phyloP scores from a whole-genome alignment of 2,888 invertebrate species.

The Lasiommata megera region DNA sequence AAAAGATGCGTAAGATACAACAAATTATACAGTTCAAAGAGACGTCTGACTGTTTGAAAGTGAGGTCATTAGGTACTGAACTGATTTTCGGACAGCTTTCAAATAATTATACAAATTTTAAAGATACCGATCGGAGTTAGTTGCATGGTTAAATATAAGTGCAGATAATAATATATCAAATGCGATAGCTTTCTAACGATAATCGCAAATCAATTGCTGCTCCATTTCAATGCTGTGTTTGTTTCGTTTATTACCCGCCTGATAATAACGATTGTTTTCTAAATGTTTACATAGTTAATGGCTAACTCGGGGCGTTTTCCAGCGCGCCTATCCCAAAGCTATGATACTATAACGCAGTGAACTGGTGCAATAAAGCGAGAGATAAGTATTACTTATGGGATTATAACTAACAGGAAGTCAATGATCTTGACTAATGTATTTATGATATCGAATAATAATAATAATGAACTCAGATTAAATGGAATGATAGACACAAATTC shows the following conservation, averaged over 20 bases:
- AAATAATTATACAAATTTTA: too few relatives aligned
- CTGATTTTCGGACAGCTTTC: too few relatives aligned
- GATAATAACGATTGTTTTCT: conserved; percentile 18
- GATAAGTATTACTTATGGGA: conserved; percentile 19
- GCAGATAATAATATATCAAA: not conserved
- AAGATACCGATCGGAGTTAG: too few relatives aligned
- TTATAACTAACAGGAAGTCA: conserved; percentile 19
- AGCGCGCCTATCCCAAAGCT: conserved; percentile 16
- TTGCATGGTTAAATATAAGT: not conserved
- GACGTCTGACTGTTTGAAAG: too few relatives aligned
- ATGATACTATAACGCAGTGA: conserved; percentile 12
- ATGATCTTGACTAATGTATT: conserved; percentile 15
- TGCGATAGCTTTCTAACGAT: not conserved
- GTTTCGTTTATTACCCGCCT: conserved; percentile 13
- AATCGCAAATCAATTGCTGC: conserved; percentile 13
- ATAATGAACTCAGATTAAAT: conserved; percentile 7
- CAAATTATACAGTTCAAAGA: too few relatives aligned
- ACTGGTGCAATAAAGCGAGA: conserved; percentile 15
- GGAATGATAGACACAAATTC: conserved; percentile 5
- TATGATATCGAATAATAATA: conserved; percentile 15
- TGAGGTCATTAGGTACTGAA: too few relatives aligned
- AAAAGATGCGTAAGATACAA: too few relatives aligned
- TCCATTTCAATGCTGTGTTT: conserved; percentile 1
- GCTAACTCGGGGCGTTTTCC: conserved; percentile 15
- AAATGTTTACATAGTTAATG: conserved; percentile 21